A percentile compares a stretch with the other conserved stretches of the same genome.
These are phyloP conservation scores for Psephotus haematonotus DNA, from an alignment of 2,113 vertebrate genomes.

Conservation along the genomic window DNA sequence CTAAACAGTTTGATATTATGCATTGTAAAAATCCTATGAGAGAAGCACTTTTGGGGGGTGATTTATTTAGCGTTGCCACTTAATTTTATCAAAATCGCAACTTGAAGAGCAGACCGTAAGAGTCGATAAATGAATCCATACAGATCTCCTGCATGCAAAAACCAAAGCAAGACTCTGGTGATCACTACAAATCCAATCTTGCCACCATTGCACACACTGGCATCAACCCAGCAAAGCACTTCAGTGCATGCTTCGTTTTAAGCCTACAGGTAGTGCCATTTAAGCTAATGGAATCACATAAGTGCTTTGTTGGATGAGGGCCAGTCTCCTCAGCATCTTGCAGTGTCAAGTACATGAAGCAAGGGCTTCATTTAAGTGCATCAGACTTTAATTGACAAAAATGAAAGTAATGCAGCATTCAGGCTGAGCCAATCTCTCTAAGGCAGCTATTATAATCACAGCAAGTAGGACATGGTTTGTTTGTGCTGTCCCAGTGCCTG, in stretches of 20 bases:
- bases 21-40: not conserved
- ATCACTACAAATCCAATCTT: not conserved
- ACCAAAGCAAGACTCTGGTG: not conserved
- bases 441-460: not conserved
- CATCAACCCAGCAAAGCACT: constrained; percentile 49
- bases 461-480: not conserved
- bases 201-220: not conserved
- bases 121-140: not conserved
- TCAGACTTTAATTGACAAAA: constrained; percentile 55
- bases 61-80: not conserved
- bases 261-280: constrained; percentile 43
- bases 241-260: constrained; percentile 36
- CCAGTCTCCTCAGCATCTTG: constrained; percentile 49
- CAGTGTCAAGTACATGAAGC: not conserved
- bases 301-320: constrained; percentile 51
- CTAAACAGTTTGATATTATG: not conserved
- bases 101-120: not conserved
- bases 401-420: not conserved
- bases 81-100: not conserved
- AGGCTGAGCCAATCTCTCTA: not conserved
- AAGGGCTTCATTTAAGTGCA: constrained; percentile 47
- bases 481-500: not conserved
- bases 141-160: not conserved
- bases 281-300: constrained; percentile 52
- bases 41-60: not conserved